Evolutionary conservation across 2,888 invertebrate genomes (phyloP).

Genomic region (Zaprionus lineosus): DNA sequence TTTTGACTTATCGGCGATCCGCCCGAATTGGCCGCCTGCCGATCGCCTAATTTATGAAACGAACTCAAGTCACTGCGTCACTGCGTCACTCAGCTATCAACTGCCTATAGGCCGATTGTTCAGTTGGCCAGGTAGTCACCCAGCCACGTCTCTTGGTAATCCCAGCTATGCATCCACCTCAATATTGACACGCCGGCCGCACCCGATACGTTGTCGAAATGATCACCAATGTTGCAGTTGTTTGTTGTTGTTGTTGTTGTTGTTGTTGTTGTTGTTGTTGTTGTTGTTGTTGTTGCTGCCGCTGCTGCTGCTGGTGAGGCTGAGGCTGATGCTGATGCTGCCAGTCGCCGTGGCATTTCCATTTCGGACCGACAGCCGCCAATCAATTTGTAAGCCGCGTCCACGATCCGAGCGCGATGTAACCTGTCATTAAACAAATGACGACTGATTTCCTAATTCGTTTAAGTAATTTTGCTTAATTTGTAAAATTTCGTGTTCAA

Average conservation of each 20-base stretch:
- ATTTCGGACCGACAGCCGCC: conserved; percentile 71
- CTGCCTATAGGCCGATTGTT: neutral
- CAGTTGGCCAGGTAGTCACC: conserved; percentile 26
- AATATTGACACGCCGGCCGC: conserved; percentile 68
- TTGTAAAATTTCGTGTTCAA: conserved; percentile 49
- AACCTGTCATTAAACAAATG: conserved; percentile 76
- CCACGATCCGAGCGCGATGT: conserved; percentile 50
- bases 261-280: conserved; percentile 1
- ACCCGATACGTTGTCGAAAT: conserved; percentile 37
- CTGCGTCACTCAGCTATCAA: conserved; percentile 44
- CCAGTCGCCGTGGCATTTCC: conserved; percentile 65
- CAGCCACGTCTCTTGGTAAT: conserved; percentile 27
- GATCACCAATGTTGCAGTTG: neutral
- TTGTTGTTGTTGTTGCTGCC: conserved; percentile 13
- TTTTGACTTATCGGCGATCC: conserved; percentile 76
- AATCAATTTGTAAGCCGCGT: conserved; percentile 73
- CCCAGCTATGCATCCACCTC: conserved; percentile 52
- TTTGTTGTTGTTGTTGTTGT: conserved; percentile 11
- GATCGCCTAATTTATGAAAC: conserved; percentile 65
- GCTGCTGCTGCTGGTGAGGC: conserved; percentile 26
- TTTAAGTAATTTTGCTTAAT: conserved; percentile 62
- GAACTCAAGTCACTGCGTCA: conserved; percentile 57
- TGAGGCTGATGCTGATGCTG: conserved; percentile 16
- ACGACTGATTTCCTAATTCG: conserved; percentile 72
- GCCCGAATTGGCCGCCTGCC: conserved; percentile 29